Conservation (phyloP, 2,113 vertebrate species). For the Ibidorhyncha struthersii region DNA sequence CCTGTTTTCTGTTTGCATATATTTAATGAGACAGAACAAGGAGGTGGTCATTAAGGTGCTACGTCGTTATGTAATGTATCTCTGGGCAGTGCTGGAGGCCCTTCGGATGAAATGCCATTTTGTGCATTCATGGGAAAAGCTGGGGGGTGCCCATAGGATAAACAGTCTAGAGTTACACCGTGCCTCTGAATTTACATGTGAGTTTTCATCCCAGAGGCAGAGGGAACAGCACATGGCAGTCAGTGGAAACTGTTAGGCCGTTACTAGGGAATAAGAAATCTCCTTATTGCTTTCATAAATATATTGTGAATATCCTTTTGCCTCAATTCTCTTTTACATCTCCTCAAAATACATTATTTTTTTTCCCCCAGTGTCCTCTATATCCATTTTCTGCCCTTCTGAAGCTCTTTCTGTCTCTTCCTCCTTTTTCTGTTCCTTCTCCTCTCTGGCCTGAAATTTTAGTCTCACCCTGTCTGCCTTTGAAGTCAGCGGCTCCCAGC, state of each 20-base stretch:
- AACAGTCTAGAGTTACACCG: not conserved
- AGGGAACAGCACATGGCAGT: not conserved
- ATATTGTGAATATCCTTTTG: not conserved
- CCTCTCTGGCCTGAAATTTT: not conserved
- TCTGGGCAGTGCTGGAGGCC: not conserved
- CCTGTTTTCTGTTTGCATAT: not conserved
- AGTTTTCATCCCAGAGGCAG: not conserved
- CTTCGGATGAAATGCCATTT: not conserved
- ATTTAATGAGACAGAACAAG: not conserved
- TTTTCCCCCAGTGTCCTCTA: not conserved
- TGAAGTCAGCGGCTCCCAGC: not conserved
- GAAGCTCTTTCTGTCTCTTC: not conserved
- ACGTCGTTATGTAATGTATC: accelerated
- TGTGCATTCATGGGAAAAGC: not conserved
- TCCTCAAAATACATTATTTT: not conserved
- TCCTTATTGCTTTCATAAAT: not conserved
- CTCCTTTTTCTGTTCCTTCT: not conserved
- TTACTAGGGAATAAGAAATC: not conserved
- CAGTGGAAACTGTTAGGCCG: not conserved
- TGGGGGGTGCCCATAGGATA: not conserved
- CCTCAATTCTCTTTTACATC: not conserved
- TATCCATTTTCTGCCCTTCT: not conserved
- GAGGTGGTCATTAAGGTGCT: not conserved
- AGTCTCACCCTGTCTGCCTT: not conserved
- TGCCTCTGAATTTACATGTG: not conserved